Conservation (phyloP, 2,797 vertebrate genomes). For the Halcyon leucocephala region DNA sequence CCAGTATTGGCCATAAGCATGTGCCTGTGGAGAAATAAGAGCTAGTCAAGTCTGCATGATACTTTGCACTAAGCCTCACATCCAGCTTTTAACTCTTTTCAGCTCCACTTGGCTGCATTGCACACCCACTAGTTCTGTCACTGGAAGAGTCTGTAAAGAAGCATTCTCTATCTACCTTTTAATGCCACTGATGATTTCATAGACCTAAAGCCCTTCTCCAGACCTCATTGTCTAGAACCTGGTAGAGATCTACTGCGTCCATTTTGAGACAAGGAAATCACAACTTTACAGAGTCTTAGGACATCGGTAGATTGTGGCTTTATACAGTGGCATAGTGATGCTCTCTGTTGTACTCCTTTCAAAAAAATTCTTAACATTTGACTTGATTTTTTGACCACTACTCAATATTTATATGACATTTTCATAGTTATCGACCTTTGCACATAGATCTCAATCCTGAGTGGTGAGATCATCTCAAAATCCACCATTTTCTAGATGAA, state of each 20-base stretch:
- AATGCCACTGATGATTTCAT: neutral
- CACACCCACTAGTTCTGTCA: neutral
- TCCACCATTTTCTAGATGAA: neutral
- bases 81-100: neutral
- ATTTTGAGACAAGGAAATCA: neutral
- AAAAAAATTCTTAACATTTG: neutral
- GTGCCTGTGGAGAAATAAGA: neutral
- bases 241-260: neutral
- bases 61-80: neutral
- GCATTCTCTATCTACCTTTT: neutral
- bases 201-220: neutral
- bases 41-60: neutral
- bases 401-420: neutral
- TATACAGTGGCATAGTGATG: neutral
- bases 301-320: fast-evolving
- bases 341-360: neutral
- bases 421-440: neutral
- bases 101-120: neutral
- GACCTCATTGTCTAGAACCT: neutral
- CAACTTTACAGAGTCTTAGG: neutral
- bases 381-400: neutral
- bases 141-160: neutral
- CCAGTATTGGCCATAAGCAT: neutral
- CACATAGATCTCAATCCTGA: neutral
- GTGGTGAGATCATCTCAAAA: neutral